Percentiles rank a stretch among this genome's conserved stretches.
Conservation (phyloP, 2,888 invertebrate genomes). For the Watsonalla binaria region DNA sequence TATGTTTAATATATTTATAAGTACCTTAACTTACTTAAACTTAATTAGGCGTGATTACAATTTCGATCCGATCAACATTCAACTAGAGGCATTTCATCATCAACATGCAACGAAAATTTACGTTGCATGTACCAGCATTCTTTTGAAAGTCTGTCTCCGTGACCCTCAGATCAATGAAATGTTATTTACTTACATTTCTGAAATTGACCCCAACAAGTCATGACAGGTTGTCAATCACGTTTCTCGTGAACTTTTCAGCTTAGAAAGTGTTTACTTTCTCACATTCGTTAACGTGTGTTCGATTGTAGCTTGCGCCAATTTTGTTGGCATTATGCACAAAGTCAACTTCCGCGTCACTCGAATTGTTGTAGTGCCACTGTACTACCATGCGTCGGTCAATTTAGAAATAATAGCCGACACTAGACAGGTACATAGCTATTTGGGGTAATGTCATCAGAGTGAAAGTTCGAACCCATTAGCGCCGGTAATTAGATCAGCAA, state of each 20-base stretch:
- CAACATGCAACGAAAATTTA: neutral
- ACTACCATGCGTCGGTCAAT: neutral
- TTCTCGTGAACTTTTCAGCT: neutral
- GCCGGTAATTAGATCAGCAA: slow-evolving; percentile 1
- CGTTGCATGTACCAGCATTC: neutral
- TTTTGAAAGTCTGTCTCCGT: neutral
- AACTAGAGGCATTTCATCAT: too few species aligned
- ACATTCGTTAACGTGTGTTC: neutral
- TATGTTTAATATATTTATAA: too few species aligned
- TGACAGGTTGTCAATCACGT: neutral
- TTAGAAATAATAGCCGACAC: neutral
- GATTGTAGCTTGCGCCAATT: neutral
- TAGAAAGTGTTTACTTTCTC: neutral
- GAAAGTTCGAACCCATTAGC: slow-evolving; percentile 1
- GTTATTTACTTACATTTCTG: neutral
- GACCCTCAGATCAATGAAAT: neutral
- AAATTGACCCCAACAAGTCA: neutral
- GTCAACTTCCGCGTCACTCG: neutral
- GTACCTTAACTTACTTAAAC: too few species aligned
- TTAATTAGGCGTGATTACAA: too few species aligned
- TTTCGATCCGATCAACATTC: too few species aligned
- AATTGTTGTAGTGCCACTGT: neutral
- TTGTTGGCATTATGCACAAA: neutral
- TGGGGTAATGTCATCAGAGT: neutral
- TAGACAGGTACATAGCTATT: neutral